Conservation (phyloP, 2,113 vertebrate genomes). For the Laticauda laticaudata region DNA sequence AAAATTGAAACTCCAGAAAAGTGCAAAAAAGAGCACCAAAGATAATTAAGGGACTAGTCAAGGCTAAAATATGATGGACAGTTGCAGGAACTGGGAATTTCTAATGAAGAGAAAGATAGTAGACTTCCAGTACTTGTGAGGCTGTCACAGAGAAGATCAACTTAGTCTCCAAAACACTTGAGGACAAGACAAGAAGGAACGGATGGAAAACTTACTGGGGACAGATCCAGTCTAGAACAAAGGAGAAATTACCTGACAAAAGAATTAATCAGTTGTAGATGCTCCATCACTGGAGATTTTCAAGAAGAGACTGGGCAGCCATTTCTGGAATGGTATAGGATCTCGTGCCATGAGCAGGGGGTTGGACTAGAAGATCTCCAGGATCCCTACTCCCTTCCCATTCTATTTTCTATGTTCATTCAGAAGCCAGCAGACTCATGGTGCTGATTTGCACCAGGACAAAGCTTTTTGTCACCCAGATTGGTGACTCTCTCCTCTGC, state of each 20-base stretch:
- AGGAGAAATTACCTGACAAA: too few species aligned
- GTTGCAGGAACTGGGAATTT: not conserved
- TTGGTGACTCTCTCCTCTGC: not conserved
- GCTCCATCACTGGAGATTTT: too few species aligned
- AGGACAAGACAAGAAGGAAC: too few species aligned
- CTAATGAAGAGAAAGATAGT: too few species aligned
- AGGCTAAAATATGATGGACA: not conserved
- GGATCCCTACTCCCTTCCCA: not conserved
- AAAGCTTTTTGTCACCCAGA: conserved; percentile 56
- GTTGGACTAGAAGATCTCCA: not conserved
- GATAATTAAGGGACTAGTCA: not conserved
- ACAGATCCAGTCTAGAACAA: too few species aligned
- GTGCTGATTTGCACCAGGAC: conserved; percentile 36
- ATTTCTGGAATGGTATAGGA: too few species aligned
- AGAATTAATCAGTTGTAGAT: too few species aligned
- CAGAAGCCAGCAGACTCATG: conserved; percentile 26
- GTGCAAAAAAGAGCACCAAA: not conserved
- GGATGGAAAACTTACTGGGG: too few species aligned
- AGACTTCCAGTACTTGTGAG: too few species aligned
- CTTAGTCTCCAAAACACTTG: too few species aligned
- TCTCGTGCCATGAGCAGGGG: not conserved
- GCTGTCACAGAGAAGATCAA: too few species aligned
- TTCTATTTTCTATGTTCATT: conserved; percentile 47
- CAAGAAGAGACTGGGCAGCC: too few species aligned
- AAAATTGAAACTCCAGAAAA: not conserved